Conservation (phyloP, 2,797 vertebrate genomes). For the Sebastes steindachneri region DNA sequence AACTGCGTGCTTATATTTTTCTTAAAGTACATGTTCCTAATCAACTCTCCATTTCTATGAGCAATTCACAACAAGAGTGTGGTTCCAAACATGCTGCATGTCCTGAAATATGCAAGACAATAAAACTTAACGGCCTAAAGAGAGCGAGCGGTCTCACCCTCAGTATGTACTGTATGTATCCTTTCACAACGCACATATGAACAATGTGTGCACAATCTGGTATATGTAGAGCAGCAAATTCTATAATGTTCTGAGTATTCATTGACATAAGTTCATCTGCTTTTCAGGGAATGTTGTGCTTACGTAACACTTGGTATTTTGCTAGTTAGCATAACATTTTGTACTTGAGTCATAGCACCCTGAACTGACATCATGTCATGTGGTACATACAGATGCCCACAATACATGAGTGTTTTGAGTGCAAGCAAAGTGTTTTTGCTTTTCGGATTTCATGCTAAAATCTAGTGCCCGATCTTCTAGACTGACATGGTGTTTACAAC, state of each 20-base stretch:
- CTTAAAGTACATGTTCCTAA: not conserved
- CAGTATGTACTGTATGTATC: not conserved
- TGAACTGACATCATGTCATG: not conserved
- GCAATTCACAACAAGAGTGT: not conserved
- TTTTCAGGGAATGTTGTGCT: not conserved
- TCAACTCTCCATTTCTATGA: not conserved
- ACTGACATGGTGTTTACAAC: not conserved
- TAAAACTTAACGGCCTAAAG: not conserved
- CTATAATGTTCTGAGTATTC: not conserved
- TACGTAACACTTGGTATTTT: not conserved
- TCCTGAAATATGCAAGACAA: not conserved
- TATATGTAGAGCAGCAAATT: not conserved
- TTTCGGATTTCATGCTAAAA: not conserved
- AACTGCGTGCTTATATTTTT: not conserved
- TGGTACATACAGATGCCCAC: not conserved
- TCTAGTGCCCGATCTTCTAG: not conserved
- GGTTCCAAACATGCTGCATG: not conserved
- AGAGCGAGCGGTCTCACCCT: not conserved
- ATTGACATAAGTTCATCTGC: not conserved
- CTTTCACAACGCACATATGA: too few relatives aligned
- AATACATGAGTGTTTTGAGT: not conserved
- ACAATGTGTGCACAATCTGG: not conserved
- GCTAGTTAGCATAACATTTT: not conserved
- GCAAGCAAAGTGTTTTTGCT: not conserved
- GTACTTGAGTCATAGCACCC: not conserved